Evolutionary conservation across 2,888 invertebrate genomes (phyloP), one percentile per base, ranked within the genome.

Genomic region (Eupeodes luniger): DNA sequence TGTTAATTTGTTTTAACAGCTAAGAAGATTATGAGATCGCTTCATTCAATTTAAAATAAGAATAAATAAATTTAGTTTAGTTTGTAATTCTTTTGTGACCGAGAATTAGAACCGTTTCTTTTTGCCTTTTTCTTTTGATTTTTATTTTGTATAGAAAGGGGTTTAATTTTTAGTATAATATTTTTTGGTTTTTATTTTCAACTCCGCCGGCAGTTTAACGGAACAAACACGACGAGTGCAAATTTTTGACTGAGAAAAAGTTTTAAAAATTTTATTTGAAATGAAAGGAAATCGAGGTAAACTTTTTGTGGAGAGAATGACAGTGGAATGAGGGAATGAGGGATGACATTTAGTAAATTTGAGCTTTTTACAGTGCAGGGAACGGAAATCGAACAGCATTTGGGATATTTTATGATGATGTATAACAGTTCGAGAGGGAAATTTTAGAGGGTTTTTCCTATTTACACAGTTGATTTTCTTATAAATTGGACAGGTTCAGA

Each of bases 241-340:
- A 88, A 89, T 77, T 85, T 90, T 79, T 86, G 89, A 91, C 90
- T 91, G 89, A 90, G 53, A 81, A 67, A 74, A 79, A 64, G 49
- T 47, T 51, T 51, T n/a, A 40, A n/a, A 69, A 64, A 70, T 51
- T 49, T 47, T 12, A 7, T 72, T 57, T 36, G 69, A 74, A 61
- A 16, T 49, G 61, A 55, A 47, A 16, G 49, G 49, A 40, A 75
- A 36, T 44, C 10, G 4, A 3, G 12, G 11, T 4, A 62, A 64
- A 78, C 44, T 16, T 16, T 75, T 4, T 14, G n/a, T n/a, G 16
- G 0, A 27, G 3, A 27, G 66, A 85, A 78, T 75, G 78, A 75
- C 82, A 79, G 55, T 75, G 69, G 11, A 27, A 64, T 27, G 16
- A 19, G 19, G 11, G 66, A 7, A 27, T 7, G 27, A 62, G n/a